These are phyloP conservation scores for Calameuta filiformis DNA, from an alignment of 2,888 invertebrate species.

Conservation along the genomic window DNA sequence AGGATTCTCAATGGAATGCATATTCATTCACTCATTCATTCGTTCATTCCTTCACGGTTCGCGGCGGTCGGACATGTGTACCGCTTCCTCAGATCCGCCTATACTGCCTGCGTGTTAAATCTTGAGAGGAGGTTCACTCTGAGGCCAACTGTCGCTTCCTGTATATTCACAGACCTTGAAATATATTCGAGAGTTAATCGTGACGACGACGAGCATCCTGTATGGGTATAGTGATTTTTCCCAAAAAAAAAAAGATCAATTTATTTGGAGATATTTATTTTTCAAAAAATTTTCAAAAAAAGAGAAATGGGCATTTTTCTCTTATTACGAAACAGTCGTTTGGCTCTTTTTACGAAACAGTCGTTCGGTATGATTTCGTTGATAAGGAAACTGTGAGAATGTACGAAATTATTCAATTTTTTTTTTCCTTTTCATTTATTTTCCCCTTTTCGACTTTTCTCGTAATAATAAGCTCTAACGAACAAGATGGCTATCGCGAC, in stretches of 20 bases:
- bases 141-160: slow-evolving; percentile 59
- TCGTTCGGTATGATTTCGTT: too few relatives aligned
- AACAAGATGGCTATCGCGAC: slow-evolving; percentile 2
- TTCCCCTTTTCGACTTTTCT: not conserved
- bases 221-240: too few relatives aligned
- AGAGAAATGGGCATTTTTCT: too few relatives aligned
- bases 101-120: slow-evolving; percentile 45
- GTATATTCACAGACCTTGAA: slow-evolving; percentile 51
- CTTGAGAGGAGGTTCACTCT: slow-evolving; percentile 27
- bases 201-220: too few relatives aligned
- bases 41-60: slow-evolving; percentile 38
- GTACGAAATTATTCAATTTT: not conserved
- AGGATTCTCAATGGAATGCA: slow-evolving; percentile 43
- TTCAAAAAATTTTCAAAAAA: too few relatives aligned
- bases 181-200: slow-evolving; percentile 41
- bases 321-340: too few relatives aligned
- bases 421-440: not conserved
- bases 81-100: slow-evolving; percentile 32
- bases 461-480: slow-evolving; percentile 1
- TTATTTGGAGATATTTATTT: too few relatives aligned
- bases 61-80: slow-evolving; percentile 32
- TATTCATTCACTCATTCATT: slow-evolving; percentile 36
- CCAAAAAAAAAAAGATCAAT: too few relatives aligned
- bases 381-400: too few relatives aligned
- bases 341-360: too few relatives aligned